Base-by-base conservation (phyloP, 2,113 vertebrate genomes). In the Otolemur garnettii region DNA sequence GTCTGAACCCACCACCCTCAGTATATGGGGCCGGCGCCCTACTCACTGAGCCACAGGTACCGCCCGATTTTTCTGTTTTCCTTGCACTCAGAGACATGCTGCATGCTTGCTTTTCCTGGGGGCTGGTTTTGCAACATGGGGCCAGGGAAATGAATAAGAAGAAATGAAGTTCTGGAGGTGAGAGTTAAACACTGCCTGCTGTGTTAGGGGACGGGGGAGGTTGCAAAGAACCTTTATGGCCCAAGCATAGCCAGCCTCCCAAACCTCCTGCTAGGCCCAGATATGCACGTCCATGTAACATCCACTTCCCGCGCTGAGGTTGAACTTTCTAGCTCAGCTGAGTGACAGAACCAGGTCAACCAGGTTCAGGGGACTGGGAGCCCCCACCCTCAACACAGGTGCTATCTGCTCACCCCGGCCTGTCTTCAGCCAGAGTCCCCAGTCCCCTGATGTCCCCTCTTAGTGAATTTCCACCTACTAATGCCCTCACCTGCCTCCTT, bases 121-220 rank as follows among this genome's bases (percentile, higher is more conserved):
- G 35, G 13, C 6, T 26, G 7, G 17, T 38, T 83, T 75, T 22
- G 59, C 33, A 38, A 38, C 30, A 18, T 4, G 7, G 8, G 5
- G 66, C 87, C 50, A 26, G 9, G 11, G 42, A 35, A 66, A 45
- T 13, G 10, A 10, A 19, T 24, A 17, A 11, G 15, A 30, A 30
- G 9, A 87, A 72, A 87, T 8, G 17, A 53, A 2, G n/a, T 50
- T 8, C 45, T 50, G 8, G 8, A 50, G 45, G 45, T 10, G 6
- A 5, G 7, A 71, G 21, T 30, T 21, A 19, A 8, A 55, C 5
- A 6, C n/a, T 10, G 7, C 4, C n/a, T 4, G 2, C 0, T 4
- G 2, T 0, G 5, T 69, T 42, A 17, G 3, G 1, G 4, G 13
- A 59, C 33, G 6, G 6, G 15, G 18, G 45, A 53, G 18, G 75